Conservation (phyloP, 2,888 invertebrate species). For the Polietes domitor region DNA sequence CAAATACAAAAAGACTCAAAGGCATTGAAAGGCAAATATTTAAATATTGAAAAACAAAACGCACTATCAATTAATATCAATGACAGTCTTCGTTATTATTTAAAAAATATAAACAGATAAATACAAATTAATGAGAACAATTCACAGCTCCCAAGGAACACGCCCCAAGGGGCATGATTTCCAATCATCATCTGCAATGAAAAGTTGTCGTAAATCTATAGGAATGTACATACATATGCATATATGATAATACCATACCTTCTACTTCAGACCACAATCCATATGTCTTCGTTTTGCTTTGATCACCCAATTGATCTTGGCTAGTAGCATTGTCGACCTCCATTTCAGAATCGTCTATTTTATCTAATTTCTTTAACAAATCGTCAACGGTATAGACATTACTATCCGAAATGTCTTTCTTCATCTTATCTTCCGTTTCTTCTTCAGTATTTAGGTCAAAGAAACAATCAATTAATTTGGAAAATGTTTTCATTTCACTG, state of each 20-base stretch:
- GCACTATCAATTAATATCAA: too few species aligned
- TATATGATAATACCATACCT: constrained; percentile 68
- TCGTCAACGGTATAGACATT: constrained; percentile 67
- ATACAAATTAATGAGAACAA: background rate
- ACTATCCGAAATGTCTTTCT: constrained; percentile 42
- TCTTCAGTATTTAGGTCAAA: constrained; percentile 45
- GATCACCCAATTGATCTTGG: background rate
- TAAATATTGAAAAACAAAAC: too few species aligned
- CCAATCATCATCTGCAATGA: constrained; percentile 73
- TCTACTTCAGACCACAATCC: constrained; percentile 76
- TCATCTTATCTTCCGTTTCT: constrained; percentile 40
- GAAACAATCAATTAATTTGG: constrained; percentile 68
- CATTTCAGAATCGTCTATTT: constrained; percentile 38
- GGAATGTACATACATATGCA: too few species aligned
- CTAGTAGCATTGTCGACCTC: constrained; percentile 38
- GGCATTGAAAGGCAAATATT: too few species aligned
- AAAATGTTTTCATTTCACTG: constrained; percentile 68
- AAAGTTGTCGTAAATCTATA: background rate
- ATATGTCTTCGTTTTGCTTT: constrained; percentile 53
- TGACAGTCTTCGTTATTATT: background rate
- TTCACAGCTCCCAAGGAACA: constrained; percentile 73
- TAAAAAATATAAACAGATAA: background rate
- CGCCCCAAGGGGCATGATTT: constrained; percentile 76
- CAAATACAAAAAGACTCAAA: too few species aligned
- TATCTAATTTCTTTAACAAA: constrained; percentile 60